Conservation (phyloP, 2,113 vertebrate genomes). For the Hydrochoerus hydrochaeris region DNA sequence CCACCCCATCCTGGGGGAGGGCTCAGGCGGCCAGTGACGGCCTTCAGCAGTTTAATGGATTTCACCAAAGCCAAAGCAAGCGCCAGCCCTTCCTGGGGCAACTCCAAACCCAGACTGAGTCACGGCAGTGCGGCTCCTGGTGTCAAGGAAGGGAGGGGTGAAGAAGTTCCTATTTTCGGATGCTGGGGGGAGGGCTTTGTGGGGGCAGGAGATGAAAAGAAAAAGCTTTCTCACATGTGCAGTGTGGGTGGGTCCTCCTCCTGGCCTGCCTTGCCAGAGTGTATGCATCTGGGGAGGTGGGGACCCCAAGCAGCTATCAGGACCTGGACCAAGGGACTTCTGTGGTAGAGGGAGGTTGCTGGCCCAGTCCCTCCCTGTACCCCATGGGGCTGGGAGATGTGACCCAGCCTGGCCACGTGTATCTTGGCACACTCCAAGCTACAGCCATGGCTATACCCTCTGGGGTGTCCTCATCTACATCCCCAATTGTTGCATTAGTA, state of each 20-base stretch:
- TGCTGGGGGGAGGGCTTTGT: conserved; percentile 5
- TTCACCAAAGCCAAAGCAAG: conserved; percentile 81
- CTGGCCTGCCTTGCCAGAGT: not conserved
- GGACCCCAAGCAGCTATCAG: not conserved
- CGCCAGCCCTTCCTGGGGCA: conserved; percentile 59
- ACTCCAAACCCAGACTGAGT: conserved; percentile 82
- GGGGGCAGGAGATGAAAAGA: conserved; percentile 50
- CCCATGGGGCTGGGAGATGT: not conserved
- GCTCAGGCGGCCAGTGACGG: conserved; percentile 67
- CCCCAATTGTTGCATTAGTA: conserved; percentile 81
- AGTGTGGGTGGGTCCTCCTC: conserved; percentile 51
- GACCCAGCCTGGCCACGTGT: not conserved
- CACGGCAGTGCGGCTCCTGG: conserved; percentile 70
- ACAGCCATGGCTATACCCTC: not conserved
- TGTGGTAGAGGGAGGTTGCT: not conserved
- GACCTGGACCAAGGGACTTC: not conserved
- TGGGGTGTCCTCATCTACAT: not conserved
- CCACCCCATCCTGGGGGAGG: not conserved
- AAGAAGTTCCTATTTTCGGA: conserved; percentile 81
- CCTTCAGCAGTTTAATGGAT: conserved; percentile 83
- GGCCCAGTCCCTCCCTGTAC: not conserved
- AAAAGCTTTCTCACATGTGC: conserved; percentile 56
- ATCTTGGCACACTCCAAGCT: not conserved
- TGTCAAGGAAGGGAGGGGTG: conserved; percentile 73
- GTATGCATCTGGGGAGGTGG: not conserved